Base-by-base conservation (phyloP, 2,888 invertebrate species). In the Tipula unca region DNA sequence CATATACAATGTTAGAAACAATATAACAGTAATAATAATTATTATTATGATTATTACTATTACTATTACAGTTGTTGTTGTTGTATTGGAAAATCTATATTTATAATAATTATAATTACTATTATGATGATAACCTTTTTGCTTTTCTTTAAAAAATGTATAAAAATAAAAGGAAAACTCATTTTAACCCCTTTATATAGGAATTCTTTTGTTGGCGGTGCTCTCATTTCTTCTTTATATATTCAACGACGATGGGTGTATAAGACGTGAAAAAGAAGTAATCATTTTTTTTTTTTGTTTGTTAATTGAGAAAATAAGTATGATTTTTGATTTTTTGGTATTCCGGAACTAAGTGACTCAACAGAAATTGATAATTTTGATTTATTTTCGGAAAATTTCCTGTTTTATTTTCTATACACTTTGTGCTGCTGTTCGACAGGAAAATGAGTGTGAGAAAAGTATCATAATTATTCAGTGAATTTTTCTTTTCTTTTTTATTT, bases 251-350 rank as follows among this genome's bases (percentile, higher is more conserved):
- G 69, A 25, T 69, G 69, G 25, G 69, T 69, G 14, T 69, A 69
- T 25, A 69, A 25, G 25, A 69, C 69, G 25, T 69, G 25, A 3
- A 69, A 69, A 69, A 69, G 69, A 69, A 10, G 69, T 10, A 69
- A 69, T 69, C 25, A 69, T 69, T 69, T 69, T 69, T 25, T 69
- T 25, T 69, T 25, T 69, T 25, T 69, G 20, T 69, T 69, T 69
- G 69, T 69, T 69, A 69, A 69, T 69, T 69, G 69, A 69, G 69
- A 69, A 69, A 69, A 69, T 25, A 69, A 69, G 69, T 69, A 69
- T 69, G 69, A 69, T 69, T 69, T 69, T 69, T 69, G 69, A 69
- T 69, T 69, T 69, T 69, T 69, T 69, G 69, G 69, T 69, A 69
- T 69, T 69, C 69, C 69, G 69, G 69, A 69, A 69, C 69, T 25